Conservation (phyloP, 1,140 invertebrate species). For the Manduca sexta region DNA sequence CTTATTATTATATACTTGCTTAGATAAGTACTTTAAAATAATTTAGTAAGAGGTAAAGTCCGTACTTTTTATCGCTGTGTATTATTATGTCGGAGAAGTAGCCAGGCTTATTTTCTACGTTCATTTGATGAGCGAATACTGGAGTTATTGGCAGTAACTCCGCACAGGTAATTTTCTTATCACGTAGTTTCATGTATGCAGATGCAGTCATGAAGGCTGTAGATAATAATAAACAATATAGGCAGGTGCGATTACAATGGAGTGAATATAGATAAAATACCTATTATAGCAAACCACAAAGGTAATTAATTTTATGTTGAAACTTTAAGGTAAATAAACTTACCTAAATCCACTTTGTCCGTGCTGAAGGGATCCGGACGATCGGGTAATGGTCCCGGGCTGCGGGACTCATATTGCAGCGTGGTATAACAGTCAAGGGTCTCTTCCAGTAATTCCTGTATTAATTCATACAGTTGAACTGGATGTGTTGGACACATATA, state of each 20-base stretch:
- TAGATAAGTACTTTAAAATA: too few relatives aligned
- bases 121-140: slow-evolving; percentile 74
- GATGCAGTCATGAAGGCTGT: slow-evolving; percentile 76
- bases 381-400: slow-evolving; percentile 57
- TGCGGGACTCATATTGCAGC: slow-evolving; percentile 76
- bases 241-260: too few relatives aligned
- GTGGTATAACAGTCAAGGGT: slow-evolving; percentile 66
- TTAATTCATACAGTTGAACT: slow-evolving; percentile 75
- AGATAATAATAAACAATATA: slow-evolving; percentile 14
- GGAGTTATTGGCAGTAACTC: slow-evolving; percentile 75
- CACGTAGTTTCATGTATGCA: slow-evolving; percentile 70
- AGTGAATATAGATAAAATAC: too few relatives aligned
- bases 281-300: too few relatives aligned
- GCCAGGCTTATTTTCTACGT: slow-evolving; percentile 69
- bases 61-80: slow-evolving; percentile 75
- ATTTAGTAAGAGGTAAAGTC: not conserved
- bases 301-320: too few relatives aligned
- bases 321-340: slow-evolving; percentile 2
- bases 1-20: too few relatives aligned
- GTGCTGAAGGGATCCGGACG: slow-evolving; percentile 74
- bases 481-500: slow-evolving; percentile 78
- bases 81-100: slow-evolving; percentile 78
- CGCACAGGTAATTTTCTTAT: slow-evolving; percentile 52
- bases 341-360: slow-evolving; percentile 75
- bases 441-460: slow-evolving; percentile 74